Base-by-base conservation (phyloP, 2,113 vertebrate genomes). In the Oreotrochilus melanogaster region DNA sequence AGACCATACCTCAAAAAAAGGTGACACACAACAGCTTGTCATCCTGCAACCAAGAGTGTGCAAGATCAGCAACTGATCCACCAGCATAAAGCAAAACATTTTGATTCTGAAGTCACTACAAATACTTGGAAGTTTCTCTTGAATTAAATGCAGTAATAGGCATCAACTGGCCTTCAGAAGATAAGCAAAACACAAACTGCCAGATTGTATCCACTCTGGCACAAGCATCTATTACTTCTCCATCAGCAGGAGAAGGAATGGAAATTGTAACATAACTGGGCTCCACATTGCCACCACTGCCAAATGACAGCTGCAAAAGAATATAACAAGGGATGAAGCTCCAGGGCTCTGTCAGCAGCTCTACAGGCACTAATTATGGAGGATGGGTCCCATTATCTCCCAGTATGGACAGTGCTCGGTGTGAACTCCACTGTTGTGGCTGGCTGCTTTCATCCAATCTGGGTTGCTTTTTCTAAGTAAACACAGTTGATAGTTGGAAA, bases 261-360 rank as follows among this genome's bases (percentile, higher is more conserved):
- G 80, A 30, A 66, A 31, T 51, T 50, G 3, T 31, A 57, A 76
- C 42, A 9, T 30, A 47, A 53, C 47, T 1, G 10, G 83, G 64
- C 75, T 78, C 79, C 64, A 24, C 2, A 5, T 0, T 88, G 92
- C 88, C 92, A 95, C 71, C 54, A 31, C 42, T 57, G 88, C 76
- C 88, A 90, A 91, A 51, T 39, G 95, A 94, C 94, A 95, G 92
- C 78, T 86, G 78, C 93, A 94, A 92, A 85, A n/a, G 66, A 91
- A 39, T 53, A 88, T 69, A 94, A 87, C 73, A 35, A 67, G 87
- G 78, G 60, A 65, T 69, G 89, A 72, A 95, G 96, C 89, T 94
- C 92, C 87, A 86, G 86, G 76, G 62, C 78, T 89, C 92, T 92
- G 90, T 79, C 95, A 91, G 95, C 88, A 92, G 80, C 94, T 95